Evolutionary conservation across 2,113 vertebrate genomes (phyloP).

Genomic region (Microtus ochrogaster): DNA sequence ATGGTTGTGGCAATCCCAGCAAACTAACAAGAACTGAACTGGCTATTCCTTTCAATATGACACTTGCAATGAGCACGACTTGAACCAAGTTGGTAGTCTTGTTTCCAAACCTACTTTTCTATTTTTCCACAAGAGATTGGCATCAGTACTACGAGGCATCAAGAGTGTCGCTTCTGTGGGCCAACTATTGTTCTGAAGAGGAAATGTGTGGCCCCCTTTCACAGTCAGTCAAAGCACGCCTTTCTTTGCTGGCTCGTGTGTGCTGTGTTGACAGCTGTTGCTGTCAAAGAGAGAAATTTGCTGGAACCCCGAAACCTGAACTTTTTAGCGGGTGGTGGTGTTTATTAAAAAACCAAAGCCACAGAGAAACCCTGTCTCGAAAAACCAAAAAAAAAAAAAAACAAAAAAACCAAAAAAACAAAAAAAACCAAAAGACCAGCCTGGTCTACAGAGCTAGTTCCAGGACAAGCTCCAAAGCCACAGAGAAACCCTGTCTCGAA

Average conservation of each 20-base stretch:
- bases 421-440: no score
- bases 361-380: no score
- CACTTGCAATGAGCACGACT: neutral
- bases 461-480: no score
- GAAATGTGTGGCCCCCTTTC: neutral
- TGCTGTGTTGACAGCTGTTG: neutral
- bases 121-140: neutral
- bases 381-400: no score
- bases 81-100: neutral
- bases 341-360: no score
- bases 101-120: neutral
- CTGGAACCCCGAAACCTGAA: neutral
- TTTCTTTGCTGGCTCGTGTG: neutral
- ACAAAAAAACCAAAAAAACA: no score
- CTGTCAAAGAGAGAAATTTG: neutral
- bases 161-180: neutral
- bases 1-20: neutral
- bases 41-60: neutral
- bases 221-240: neutral
- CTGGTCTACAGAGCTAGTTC: no score
- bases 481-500: no score
- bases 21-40: neutral
- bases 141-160: neutral
- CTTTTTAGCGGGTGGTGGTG: neutral
- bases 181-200: neutral